phyloP scores from a whole-genome alignment of 2,888 invertebrate species.

The Parnassius apollo region DNA sequence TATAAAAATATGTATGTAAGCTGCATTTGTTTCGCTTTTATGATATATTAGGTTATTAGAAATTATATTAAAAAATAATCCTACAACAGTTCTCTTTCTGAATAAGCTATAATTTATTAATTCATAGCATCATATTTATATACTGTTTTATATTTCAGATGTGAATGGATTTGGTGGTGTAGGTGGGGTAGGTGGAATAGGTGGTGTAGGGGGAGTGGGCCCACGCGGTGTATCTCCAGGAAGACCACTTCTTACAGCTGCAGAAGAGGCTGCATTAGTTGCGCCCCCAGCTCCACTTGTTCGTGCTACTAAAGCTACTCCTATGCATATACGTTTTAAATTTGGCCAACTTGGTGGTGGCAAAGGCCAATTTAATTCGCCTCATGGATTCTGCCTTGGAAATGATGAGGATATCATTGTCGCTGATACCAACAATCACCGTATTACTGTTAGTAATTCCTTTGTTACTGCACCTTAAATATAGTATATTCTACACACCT shows the following conservation, averaged over 20 bases:
- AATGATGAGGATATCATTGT: constrained; percentile 97
- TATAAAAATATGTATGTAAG: background rate
- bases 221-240: constrained; percentile 79
- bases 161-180: constrained; percentile 74
- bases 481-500: too few relatives aligned
- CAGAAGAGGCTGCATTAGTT: constrained; percentile 69
- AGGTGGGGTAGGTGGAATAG: constrained; percentile 69
- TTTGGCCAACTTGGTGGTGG: constrained; percentile 96
- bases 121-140: too few relatives aligned
- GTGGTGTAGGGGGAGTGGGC: constrained; percentile 71
- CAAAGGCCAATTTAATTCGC: constrained; percentile 97
- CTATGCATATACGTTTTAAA: constrained; percentile 94
- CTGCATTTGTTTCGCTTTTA: background rate
- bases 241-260: constrained; percentile 65
- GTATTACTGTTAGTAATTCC: constrained; percentile 87
- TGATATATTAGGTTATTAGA: too few relatives aligned
- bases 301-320: constrained; percentile 87
- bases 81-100: too few relatives aligned
- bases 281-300: constrained; percentile 78
- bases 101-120: too few relatives aligned
- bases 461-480: background rate
- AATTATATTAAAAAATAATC: too few relatives aligned
- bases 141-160: constrained; percentile 44
- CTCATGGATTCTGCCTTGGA: constrained; percentile 97
- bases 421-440: constrained; percentile 97